These are phyloP conservation scores for Psilopogon haemacephalus DNA, from an alignment of 2,113 vertebrate species.

Conservation along the genomic window DNA sequence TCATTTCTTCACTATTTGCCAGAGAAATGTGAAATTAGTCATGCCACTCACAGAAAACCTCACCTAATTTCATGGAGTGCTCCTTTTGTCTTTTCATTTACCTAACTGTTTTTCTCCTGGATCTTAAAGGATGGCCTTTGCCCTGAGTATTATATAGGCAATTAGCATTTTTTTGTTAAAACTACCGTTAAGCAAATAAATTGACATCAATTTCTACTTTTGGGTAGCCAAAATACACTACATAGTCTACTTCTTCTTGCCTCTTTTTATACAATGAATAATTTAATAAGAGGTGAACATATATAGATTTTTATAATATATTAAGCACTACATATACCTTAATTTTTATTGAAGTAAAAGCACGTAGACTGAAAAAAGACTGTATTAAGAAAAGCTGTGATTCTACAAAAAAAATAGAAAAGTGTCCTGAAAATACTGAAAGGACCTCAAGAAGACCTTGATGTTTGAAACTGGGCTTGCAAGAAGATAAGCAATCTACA, in stretches of 20 bases:
- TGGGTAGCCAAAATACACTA: not conserved
- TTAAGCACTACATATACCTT: not conserved
- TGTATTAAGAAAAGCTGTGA: not conserved
- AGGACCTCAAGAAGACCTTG: constrained; percentile 62
- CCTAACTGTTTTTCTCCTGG: not conserved
- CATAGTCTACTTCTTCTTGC: not conserved
- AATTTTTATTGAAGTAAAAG: not conserved
- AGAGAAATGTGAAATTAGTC: constrained; percentile 26
- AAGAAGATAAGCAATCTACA: constrained; percentile 60
- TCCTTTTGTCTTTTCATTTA: constrained; percentile 41
- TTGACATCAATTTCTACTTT: not conserved
- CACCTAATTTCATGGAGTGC: constrained; percentile 20
- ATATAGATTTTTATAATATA: not conserved
- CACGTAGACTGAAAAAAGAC: not conserved
- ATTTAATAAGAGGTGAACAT: not conserved
- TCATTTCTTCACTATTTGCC: constrained; percentile 3
- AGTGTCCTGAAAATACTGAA: not conserved
- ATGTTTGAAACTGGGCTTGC: constrained; percentile 15
- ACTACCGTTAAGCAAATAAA: not conserved
- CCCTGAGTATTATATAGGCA: not conserved
- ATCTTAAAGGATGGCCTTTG: not conserved
- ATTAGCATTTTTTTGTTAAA: not conserved
- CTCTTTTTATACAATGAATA: not conserved
- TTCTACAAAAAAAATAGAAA: not conserved
- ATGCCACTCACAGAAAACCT: constrained; percentile 14